Percentiles rank a stretch among this genome's conserved stretches.
Conservation (phyloP, 2,888 invertebrate genomes). For the Chaetoderma sp. region DNA sequence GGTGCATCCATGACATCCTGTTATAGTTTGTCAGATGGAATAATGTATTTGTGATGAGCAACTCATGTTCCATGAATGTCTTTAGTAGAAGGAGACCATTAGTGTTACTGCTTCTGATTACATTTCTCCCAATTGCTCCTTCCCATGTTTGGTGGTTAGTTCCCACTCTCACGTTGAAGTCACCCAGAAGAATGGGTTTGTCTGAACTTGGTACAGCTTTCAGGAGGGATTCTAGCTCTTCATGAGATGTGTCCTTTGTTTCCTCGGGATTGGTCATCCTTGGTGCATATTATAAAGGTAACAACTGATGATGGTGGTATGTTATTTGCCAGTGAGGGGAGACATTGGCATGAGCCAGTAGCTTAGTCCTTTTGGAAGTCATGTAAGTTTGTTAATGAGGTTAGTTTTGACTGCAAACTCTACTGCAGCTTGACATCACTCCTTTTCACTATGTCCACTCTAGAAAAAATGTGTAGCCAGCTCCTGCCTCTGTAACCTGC, state of each 20-base stretch:
- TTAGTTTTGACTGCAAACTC: too few relatives aligned
- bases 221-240: too few relatives aligned
- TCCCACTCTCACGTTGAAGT: conserved; percentile 25
- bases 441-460: conserved; percentile 2
- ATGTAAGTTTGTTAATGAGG: not conserved
- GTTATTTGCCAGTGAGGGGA: not conserved
- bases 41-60: conserved; percentile 12
- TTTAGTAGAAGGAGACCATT: conserved; percentile 7
- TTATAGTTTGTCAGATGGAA: not conserved
- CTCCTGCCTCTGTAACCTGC: not conserved
- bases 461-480: conserved; percentile 16
- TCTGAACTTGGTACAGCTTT: too few relatives aligned
- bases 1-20: not conserved
- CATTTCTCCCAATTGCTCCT: conserved; percentile 11
- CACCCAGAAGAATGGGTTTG: conserved; percentile 13
- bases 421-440: conserved; percentile 15
- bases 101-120: conserved; percentile 10
- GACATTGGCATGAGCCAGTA: conserved; percentile 15
- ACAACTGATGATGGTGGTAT: not conserved
- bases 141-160: conserved; percentile 13
- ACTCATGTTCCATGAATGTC: not conserved
- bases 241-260: too few relatives aligned
- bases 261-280: too few relatives aligned
- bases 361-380: conserved; percentile 3
- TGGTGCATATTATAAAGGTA: not conserved